phyloP scores from a whole-genome alignment of 1,140 invertebrate genomes.

The Pseudachorutes palmiensis region DNA sequence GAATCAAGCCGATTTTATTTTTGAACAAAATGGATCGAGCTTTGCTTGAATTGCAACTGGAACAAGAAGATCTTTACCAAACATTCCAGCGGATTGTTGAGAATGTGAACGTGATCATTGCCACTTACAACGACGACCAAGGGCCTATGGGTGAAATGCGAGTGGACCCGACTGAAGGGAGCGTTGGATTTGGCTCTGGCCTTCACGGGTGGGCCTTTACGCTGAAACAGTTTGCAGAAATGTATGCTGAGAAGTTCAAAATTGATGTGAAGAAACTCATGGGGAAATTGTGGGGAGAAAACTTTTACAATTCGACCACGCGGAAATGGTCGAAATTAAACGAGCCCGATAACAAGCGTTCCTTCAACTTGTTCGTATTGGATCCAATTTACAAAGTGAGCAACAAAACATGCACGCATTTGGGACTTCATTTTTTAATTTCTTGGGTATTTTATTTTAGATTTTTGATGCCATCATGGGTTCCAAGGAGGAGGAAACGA shows the following conservation, averaged over 20 bases:
- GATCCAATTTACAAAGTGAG: slow-evolving; percentile 96
- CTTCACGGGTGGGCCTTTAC: slow-evolving; percentile 99
- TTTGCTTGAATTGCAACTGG: slow-evolving; percentile 86
- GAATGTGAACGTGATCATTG: slow-evolving; percentile 99
- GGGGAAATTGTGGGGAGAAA: slow-evolving; percentile 93
- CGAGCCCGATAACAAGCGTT: slow-evolving; percentile 82
- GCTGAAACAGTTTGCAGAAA: slow-evolving; percentile 97
- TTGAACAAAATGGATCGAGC: slow-evolving; percentile 99
- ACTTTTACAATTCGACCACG: slow-evolving; percentile 93
- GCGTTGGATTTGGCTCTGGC: slow-evolving; percentile 97
- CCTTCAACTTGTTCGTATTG: slow-evolving; percentile 97
- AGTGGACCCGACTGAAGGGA: slow-evolving; percentile 94
- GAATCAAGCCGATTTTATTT: slow-evolving; percentile 98
- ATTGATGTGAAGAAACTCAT: slow-evolving; percentile 95
- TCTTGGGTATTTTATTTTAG: no score
- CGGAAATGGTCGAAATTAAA: slow-evolving; percentile 97
- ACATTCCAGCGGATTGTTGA: slow-evolving; percentile 99
- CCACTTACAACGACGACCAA: slow-evolving; percentile 94
- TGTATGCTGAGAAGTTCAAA: slow-evolving; percentile 98
- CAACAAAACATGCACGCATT: background rate
- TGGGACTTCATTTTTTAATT: slow-evolving; percentile 16
- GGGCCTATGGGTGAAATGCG: slow-evolving; percentile 98
- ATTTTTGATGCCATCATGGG: slow-evolving; percentile 97
- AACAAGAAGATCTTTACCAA: slow-evolving; percentile 94
- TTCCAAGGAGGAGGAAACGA: slow-evolving; percentile 91